Conservation (phyloP, 2,888 invertebrate genomes). For the Leptopilina myrica region DNA sequence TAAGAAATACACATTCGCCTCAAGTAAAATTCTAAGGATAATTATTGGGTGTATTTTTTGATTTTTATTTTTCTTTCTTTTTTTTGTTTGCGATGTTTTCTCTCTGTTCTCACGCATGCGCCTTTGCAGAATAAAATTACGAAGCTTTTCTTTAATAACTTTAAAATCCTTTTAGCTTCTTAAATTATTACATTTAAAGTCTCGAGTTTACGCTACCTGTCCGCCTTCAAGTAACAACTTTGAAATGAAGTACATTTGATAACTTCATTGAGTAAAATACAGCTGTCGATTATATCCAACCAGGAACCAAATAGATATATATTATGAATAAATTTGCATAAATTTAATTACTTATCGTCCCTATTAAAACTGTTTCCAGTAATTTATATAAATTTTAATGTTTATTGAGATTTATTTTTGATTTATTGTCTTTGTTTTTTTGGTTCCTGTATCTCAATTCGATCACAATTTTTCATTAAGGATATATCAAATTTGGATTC, state of each 20-base stretch:
- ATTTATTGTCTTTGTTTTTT: too few species aligned
- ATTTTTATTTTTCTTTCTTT: background rate
- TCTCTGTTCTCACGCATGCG: constrained; percentile 29
- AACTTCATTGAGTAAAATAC: constrained; percentile 32
- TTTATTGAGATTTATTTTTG: too few species aligned
- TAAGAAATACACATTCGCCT: constrained; percentile 3
- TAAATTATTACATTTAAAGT: constrained; percentile 8
- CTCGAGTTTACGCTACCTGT: constrained; percentile 18
- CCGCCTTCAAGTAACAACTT: constrained; percentile 3
- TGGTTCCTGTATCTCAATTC: too few species aligned
- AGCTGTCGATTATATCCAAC: constrained; percentile 21
- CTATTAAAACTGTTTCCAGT: background rate
- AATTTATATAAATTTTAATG: background rate
- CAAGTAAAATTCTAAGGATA: constrained; percentile 21
- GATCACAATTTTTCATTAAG: too few species aligned
- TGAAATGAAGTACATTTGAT: constrained; percentile 5
- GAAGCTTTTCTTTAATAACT: background rate
- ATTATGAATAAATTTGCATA: constrained; percentile 26
- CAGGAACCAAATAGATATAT: constrained; percentile 20
- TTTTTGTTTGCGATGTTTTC: background rate
- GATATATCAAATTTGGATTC: too few species aligned
- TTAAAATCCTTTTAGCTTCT: background rate
- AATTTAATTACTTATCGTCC: background rate
- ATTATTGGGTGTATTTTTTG: constrained; percentile 3
- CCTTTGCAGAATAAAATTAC: background rate